These are phyloP conservation scores for Hippasteria phrygiana DNA, from an alignment of 53 echinoderm and acorn worm genomes.

Conservation along the genomic window DNA sequence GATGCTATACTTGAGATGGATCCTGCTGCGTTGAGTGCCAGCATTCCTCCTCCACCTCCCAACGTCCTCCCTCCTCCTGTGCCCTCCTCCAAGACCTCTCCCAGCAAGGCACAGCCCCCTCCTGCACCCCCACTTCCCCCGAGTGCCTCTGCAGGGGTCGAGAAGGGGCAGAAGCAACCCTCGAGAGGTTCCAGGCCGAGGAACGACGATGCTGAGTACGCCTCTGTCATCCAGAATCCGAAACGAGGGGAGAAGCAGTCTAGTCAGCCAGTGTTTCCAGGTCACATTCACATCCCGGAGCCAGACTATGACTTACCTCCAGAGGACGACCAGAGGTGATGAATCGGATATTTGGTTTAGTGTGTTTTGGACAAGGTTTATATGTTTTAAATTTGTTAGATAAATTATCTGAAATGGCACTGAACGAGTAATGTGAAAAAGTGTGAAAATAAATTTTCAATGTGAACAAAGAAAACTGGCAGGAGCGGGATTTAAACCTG, in stretches of 20 bases:
- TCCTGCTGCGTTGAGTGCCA: background rate
- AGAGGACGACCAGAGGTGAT: constrained; percentile 43
- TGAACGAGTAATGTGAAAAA: no score
- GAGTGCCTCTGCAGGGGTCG: background rate
- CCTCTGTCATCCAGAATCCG: background rate
- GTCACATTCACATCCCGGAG: constrained; percentile 52
- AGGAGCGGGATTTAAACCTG: no score
- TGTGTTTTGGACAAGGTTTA: no score
- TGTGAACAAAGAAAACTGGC: no score
- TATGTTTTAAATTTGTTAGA: no score
- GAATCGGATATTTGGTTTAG: background rate
- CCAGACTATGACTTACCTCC: constrained; percentile 48
- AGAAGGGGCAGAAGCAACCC: background rate
- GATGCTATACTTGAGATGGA: constrained; percentile 58
- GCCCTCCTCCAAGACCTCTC: constrained; percentile 1
- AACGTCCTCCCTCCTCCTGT: background rate
- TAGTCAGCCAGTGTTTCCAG: constrained; percentile 52
- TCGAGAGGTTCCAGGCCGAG: background rate
- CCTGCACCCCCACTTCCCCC: background rate
- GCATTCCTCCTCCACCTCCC: constrained; percentile 39
- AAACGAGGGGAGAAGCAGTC: background rate
- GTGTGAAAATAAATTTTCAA: no score
- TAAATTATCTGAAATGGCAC: no score
- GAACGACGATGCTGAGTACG: constrained; percentile 12
- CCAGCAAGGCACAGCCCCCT: background rate